phyloP scores from a whole-genome alignment of 1,140 invertebrate species.

The Drosophila pectinifera region DNA sequence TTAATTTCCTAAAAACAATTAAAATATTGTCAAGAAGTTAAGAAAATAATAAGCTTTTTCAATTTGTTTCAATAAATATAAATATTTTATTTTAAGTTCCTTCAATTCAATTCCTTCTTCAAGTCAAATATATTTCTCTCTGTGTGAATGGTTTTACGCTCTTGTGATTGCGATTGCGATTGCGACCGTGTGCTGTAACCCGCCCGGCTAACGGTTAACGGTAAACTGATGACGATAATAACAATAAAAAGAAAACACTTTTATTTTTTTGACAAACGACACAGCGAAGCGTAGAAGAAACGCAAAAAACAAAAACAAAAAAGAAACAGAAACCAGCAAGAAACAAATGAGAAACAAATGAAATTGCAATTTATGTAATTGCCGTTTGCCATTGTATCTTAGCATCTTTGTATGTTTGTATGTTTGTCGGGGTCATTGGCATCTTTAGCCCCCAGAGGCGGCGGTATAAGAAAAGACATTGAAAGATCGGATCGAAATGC shows the following conservation, averaged over 20 bases:
- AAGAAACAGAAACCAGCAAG: conserved; percentile 11
- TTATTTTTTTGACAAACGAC: conserved; percentile 38
- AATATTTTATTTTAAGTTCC: too few species aligned
- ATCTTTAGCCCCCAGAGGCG: conserved; percentile 15
- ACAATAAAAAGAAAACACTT: conserved; percentile 40
- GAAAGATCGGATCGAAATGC: conserved; percentile 10
- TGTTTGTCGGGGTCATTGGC: conserved; percentile 21
- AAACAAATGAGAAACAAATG: conserved; percentile 53
- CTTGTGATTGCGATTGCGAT: conserved; percentile 30
- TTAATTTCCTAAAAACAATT: too few species aligned
- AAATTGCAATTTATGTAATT: conserved; percentile 81
- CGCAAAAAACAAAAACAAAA: not conserved
- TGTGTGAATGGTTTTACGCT: conserved; percentile 35
- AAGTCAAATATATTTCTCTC: conserved; percentile 12
- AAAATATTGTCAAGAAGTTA: too few species aligned
- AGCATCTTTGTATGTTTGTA: conserved; percentile 20
- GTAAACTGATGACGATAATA: conserved; percentile 55
- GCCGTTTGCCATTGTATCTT: conserved; percentile 24
- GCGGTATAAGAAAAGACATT: not conserved
- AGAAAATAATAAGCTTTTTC: too few species aligned
- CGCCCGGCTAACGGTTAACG: conserved; percentile 67
- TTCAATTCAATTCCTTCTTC: too few species aligned
- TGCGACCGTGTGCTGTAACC: conserved; percentile 58
- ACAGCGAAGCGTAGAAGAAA: conserved; percentile 44
- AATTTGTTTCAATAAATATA: too few species aligned